Base-by-base conservation (phyloP, 2,113 vertebrate genomes). In the Lasiurus cinereus region DNA sequence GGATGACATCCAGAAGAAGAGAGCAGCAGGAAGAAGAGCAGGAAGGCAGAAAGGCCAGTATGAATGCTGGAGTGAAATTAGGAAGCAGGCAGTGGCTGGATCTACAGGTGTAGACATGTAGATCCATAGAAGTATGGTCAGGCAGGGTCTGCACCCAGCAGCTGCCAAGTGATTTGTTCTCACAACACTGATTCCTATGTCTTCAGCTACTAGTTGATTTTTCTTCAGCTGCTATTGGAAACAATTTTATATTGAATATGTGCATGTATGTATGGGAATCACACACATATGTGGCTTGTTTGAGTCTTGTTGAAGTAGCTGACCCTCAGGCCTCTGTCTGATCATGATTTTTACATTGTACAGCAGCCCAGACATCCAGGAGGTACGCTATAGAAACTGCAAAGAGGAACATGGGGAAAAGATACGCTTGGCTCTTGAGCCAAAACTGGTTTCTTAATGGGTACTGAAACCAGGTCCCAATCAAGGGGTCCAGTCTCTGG, bases 401-500 rank as follows among this genome's bases (percentile, higher is more conserved):
- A 90, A 91, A 93, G 82, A 76, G 39, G 66, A 83, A 46, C 15
- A 21, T 8, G 19, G 54, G 59, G 50, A 50, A 88, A 33, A 74
- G n/a, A 91, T 46, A 52, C 0, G 4, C 43, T 83, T 92, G 85
- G 83, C 48, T 90, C 79, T 19, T 0, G 0, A 16, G 31, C 54
- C 87, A 73, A 89, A 83, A 43, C 86, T 46, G 31, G 95, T 91
- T 95, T 92, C 88, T 54, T 77, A 74, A 93, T 76, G 74, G 79
- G 33, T 83, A 93, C 46, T 83, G 80, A 95, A 97, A 95, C 67
- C 82, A 92, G 92, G 59, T 73, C 78, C 82, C 22, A 93, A 9
- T 83, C 95, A 95, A 79, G 29, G n/a, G 33, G 50, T 83, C 50
- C 29, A 54, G n/a, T 90, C 54, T 87, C 54, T 36, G 59, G 83